These are phyloP conservation scores for Leucosticte australis DNA, from an alignment of 2,113 vertebrate genomes.

Conservation along the genomic window DNA sequence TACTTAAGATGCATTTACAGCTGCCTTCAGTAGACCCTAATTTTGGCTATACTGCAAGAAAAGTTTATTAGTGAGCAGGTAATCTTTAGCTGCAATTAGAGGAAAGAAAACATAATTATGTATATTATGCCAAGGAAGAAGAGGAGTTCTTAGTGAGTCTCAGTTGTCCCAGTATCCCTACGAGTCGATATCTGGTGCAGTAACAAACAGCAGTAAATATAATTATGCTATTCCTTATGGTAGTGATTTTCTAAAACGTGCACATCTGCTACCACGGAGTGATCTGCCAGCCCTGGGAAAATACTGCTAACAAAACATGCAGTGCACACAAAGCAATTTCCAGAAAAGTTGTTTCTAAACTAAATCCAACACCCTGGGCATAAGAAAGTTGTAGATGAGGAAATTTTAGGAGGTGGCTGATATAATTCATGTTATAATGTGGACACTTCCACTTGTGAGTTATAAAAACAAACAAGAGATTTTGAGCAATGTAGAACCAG, in stretches of 20 bases:
- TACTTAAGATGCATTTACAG: neutral
- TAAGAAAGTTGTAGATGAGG: conserved; percentile 17
- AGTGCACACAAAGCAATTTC: conserved; percentile 59
- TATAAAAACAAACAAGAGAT: neutral
- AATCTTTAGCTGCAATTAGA: conserved; percentile 2
- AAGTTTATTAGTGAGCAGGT: neutral
- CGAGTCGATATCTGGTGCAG: neutral
- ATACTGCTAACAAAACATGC: conserved; percentile 64
- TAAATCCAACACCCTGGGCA: conserved; percentile 5
- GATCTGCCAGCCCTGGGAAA: conserved; percentile 67
- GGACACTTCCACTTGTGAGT: neutral
- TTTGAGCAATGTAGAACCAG: neutral
- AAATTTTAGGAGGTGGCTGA: neutral
- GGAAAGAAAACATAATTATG: conserved; percentile 8
- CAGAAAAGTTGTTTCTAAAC: conserved; percentile 59
- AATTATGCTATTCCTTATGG: conserved; percentile 72
- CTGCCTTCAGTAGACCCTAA: neutral
- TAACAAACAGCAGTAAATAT: conserved; percentile 69
- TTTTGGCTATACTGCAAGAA: neutral
- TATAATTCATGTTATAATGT: neutral
- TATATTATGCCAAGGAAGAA: neutral
- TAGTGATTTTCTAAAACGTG: conserved; percentile 62
- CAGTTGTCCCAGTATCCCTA: conserved; percentile 32
- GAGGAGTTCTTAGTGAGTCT: neutral
- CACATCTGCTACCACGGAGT: conserved; percentile 63